Evolutionary conservation across 2,797 vertebrate species (phyloP).

Genomic region (Rachycentron canadum): DNA sequence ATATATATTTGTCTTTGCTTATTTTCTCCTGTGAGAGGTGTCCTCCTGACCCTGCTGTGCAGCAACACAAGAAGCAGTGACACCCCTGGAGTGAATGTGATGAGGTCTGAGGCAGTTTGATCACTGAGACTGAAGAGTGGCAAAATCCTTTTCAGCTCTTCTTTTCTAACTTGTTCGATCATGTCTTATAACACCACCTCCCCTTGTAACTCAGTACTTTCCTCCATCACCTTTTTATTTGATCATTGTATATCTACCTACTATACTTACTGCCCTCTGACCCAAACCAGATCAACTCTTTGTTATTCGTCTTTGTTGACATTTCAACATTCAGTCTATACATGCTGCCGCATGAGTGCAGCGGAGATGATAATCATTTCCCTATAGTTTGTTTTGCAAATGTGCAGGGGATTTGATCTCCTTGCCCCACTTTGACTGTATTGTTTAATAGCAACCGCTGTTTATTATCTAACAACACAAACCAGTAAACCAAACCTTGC

Average conservation of each 20-base stretch:
- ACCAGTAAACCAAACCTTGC: conserved; percentile 20
- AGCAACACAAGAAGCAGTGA: conserved; percentile 51
- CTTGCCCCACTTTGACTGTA: conserved; percentile 25
- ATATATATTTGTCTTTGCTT: too few species aligned
- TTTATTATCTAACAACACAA: conserved; percentile 33
- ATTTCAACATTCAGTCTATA: conserved; percentile 12
- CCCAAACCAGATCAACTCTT: conserved; percentile 2
- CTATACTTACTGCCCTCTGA: conserved; percentile 1
- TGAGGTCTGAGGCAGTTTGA: conserved; percentile 29
- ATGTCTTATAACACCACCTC: conserved; percentile 20
- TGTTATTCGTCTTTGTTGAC: conserved; percentile 1
- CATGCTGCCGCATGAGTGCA: conserved; percentile 17
- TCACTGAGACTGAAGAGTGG: conserved; percentile 35
- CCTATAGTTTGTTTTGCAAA: conserved; percentile 73
- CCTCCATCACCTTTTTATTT: conserved; percentile 2
- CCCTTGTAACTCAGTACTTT: conserved; percentile 8
- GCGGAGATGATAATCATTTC: conserved; percentile 44
- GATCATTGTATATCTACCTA: neutral
- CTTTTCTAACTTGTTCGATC: conserved; percentile 11
- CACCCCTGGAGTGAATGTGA: conserved; percentile 47
- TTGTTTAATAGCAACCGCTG: conserved; percentile 49
- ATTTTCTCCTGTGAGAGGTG: conserved; percentile 42
- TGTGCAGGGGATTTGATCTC: conserved; percentile 24
- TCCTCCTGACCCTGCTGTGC: conserved; percentile 43
- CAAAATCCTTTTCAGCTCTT: conserved; percentile 20